phyloP scores from a whole-genome alignment of 2,113 vertebrate species.

The Picathartes gymnocephalus region DNA sequence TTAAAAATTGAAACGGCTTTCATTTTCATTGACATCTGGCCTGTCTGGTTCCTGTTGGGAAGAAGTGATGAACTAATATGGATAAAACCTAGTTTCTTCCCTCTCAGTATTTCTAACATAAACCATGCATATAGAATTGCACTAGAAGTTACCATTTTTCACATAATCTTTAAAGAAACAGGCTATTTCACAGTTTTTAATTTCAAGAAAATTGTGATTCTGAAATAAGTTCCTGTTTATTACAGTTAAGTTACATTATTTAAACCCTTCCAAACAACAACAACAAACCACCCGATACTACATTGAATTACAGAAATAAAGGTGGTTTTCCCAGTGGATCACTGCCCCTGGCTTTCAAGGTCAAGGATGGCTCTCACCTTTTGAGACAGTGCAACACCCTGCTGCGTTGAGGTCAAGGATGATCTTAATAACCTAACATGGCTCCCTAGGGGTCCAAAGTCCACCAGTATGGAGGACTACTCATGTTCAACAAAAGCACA shows the following conservation, averaged over 20 bases:
- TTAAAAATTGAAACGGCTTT: neutral
- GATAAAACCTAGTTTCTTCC: neutral
- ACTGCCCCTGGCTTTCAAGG: neutral
- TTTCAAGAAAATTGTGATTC: neutral
- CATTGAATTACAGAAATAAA: neutral
- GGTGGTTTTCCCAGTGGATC: neutral
- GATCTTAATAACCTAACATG: neutral
- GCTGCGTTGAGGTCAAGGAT: rapidly evolving
- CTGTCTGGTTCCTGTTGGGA: neutral
- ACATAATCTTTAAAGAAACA: neutral
- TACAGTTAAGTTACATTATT: neutral
- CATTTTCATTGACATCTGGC: neutral
- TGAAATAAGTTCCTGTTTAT: neutral
- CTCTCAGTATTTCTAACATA: neutral
- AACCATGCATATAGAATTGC: neutral
- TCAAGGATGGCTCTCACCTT: neutral
- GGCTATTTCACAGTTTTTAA: neutral
- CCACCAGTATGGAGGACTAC: neutral
- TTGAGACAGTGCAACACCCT: neutral
- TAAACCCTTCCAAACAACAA: neutral
- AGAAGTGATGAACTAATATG: neutral
- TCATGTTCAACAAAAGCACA: neutral
- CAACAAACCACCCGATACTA: neutral
- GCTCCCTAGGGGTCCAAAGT: neutral
- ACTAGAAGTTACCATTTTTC: neutral